phyloP scores from a whole-genome alignment of 2,888 invertebrate species.

The Hydropsyche betteni region DNA sequence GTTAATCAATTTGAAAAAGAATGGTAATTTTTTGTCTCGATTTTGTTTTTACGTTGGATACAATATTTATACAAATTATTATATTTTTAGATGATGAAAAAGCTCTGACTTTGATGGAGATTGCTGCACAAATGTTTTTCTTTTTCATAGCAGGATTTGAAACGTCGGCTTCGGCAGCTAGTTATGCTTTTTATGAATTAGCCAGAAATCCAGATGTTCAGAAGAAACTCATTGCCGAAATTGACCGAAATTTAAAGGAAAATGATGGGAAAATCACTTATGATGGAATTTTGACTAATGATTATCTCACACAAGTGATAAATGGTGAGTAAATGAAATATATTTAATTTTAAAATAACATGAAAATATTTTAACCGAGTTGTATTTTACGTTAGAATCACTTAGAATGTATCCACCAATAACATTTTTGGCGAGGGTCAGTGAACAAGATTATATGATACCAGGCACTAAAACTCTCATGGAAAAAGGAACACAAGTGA shows the following conservation, averaged over 20 bases:
- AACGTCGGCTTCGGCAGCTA: constrained; percentile 63
- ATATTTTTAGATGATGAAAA: background rate
- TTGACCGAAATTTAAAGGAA: constrained; percentile 56
- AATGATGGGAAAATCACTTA: constrained; percentile 59
- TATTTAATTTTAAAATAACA: background rate
- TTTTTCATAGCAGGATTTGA: constrained; percentile 67
- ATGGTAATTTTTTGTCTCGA: background rate
- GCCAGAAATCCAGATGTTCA: constrained; percentile 61
- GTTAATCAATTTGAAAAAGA: constrained; percentile 45
- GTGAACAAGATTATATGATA: constrained; percentile 56
- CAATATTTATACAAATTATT: background rate
- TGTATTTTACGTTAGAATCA: constrained; percentile 56
- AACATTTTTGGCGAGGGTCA: constrained; percentile 55
- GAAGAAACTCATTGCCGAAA: constrained; percentile 58
- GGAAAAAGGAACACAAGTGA: constrained; percentile 55
- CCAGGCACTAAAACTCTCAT: constrained; percentile 54
- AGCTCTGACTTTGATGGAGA: constrained; percentile 58
- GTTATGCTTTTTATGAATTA: constrained; percentile 62
- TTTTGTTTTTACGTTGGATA: background rate
- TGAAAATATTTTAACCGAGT: background rate
- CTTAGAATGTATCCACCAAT: constrained; percentile 61
- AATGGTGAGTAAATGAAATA: constrained; percentile 55
- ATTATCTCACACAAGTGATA: constrained; percentile 62
- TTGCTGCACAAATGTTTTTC: constrained; percentile 65
- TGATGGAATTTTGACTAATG: constrained; percentile 61